Evolutionary conservation across 2,888 invertebrate species (phyloP).

Genomic region (Ormyrus thymus): DNA sequence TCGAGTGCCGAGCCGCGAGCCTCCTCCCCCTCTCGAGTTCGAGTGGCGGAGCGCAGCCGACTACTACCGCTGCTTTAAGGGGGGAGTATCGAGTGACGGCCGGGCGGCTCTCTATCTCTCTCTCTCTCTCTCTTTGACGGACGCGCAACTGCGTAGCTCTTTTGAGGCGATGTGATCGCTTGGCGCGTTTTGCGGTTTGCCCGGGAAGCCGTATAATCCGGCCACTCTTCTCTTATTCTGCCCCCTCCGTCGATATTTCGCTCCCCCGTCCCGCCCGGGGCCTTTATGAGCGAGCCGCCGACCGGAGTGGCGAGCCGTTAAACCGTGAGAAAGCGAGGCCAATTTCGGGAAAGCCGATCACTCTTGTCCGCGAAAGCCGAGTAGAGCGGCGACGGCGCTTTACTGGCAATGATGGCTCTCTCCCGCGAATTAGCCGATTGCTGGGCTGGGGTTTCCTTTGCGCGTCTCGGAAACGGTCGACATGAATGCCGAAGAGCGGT

Average conservation of each 20-base stretch:
- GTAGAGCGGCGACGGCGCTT: neutral
- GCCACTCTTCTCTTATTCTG: neutral
- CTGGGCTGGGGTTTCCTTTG: too few relatives aligned
- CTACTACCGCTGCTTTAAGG: neutral
- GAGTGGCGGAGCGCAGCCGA: neutral
- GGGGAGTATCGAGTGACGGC: constrained; percentile 9
- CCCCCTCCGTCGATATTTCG: neutral
- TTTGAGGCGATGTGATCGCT: neutral
- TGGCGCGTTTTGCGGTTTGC: neutral
- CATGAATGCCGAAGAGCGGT: too few relatives aligned
- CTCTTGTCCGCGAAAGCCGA: neutral
- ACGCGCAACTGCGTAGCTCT: neutral
- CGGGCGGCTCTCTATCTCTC: too few relatives aligned
- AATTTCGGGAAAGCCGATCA: constrained; percentile 41
- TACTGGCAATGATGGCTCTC: neutral
- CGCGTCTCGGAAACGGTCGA: too few relatives aligned
- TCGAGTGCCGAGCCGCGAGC: neutral
- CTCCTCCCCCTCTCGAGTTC: constrained; percentile 32
- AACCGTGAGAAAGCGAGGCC: constrained; percentile 8
- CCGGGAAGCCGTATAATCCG: constrained; percentile 7
- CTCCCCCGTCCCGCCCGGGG: neutral
- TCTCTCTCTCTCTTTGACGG: constrained; percentile 30
- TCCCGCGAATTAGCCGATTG: constrained; percentile 8
- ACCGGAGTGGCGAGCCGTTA: constrained; percentile 9
- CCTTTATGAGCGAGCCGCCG: too few relatives aligned